Conservation (phyloP, 2,888 invertebrate species). For the Entomobrya proxima region DNA sequence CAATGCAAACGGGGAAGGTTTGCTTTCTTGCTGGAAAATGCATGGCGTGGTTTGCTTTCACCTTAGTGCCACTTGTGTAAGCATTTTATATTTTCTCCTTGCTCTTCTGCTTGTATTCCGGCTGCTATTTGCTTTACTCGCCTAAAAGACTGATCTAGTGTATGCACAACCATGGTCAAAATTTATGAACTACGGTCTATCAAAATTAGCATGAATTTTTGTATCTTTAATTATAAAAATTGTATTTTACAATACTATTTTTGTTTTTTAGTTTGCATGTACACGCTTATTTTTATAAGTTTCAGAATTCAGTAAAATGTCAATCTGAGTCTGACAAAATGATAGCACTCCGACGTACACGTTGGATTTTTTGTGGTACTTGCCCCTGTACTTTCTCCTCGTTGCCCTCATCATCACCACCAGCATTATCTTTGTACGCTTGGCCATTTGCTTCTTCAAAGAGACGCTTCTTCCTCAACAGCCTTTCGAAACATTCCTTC, state of each 20-base stretch:
- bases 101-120: too few relatives aligned
- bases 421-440: neutral
- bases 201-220: too few relatives aligned
- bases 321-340: conserved; percentile 23
- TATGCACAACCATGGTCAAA: too few relatives aligned
- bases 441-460: neutral
- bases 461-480: neutral
- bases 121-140: too few relatives aligned
- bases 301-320: too few relatives aligned
- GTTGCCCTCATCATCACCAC: neutral
- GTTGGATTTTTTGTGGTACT: conserved; percentile 41
- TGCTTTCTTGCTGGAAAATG: neutral
- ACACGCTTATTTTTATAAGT: neutral
- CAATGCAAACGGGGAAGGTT: neutral
- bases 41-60: neutral
- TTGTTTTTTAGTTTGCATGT: neutral
- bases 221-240: too few relatives aligned
- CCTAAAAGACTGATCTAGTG: too few relatives aligned
- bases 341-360: conserved; percentile 1
- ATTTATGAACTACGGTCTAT: too few relatives aligned
- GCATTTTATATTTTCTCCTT: too few relatives aligned
- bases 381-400: neutral
- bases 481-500: neutral
- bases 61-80: too few relatives aligned
- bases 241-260: neutral